phyloP scores from a whole-genome alignment of 2,113 vertebrate species.

The Miniopterus natalensis region DNA sequence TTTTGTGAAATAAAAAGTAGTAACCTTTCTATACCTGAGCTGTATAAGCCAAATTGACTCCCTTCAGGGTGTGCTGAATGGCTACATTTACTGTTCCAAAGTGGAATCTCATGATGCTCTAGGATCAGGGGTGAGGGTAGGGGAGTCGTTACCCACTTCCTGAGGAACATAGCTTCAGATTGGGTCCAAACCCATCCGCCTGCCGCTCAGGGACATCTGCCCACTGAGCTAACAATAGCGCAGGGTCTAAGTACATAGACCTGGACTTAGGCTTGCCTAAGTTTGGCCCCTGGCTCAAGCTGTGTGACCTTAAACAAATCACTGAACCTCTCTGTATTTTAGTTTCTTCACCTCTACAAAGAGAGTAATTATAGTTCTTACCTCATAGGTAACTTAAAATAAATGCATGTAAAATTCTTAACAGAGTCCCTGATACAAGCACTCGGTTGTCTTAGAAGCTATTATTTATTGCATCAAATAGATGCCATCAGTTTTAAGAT shows the following conservation, averaged over 20 bases:
- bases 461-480: not conserved
- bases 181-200: not conserved
- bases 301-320: not conserved
- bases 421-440: not conserved
- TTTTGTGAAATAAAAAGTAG: not conserved
- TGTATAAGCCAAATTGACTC: not conserved
- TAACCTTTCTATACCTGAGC: not conserved
- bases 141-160: not conserved
- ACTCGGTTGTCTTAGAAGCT: not conserved
- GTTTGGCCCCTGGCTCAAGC: not conserved
- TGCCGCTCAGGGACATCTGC: not conserved
- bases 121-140: fast-evolving
- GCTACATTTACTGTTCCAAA: not conserved
- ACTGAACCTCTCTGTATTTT: not conserved
- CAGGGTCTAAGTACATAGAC: not conserved
- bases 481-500: not conserved
- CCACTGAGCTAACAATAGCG: not conserved
- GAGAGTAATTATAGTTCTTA: not conserved
- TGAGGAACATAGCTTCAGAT: not conserved
- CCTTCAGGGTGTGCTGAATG: not conserved
- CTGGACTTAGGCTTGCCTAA: not conserved
- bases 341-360: not conserved
- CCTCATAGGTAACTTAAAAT: not conserved
- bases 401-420: not conserved
- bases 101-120: not conserved